Conservation (phyloP, 2,113 vertebrate genomes). For the Casuarius casuarius region DNA sequence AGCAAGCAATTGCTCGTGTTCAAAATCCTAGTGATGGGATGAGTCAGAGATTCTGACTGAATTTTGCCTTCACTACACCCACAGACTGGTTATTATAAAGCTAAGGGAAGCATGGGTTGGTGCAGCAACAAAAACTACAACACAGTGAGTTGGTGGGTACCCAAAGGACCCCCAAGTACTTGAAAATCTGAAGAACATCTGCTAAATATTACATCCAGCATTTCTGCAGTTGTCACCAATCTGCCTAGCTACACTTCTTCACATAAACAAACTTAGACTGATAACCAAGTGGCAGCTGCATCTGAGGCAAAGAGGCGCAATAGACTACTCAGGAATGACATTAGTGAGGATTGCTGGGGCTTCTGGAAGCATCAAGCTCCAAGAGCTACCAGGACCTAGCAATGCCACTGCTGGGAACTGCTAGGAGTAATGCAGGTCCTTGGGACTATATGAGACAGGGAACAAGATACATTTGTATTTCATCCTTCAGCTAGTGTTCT, state of each 20-base stretch:
- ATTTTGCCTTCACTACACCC: slow-evolving; percentile 66
- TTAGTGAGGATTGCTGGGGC: fast-evolving
- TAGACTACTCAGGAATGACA: not conserved
- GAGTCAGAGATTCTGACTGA: slow-evolving; percentile 69
- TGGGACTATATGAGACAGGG: not conserved
- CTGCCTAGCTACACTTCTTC: not conserved
- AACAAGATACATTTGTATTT: not conserved
- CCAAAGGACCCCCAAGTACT: not conserved
- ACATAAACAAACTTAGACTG: not conserved
- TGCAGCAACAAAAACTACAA: slow-evolving; percentile 18
- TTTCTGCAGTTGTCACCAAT: not conserved
- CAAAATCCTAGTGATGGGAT: slow-evolving; percentile 58
- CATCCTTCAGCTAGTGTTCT: not conserved
- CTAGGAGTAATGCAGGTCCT: not conserved
- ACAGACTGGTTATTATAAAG: slow-evolving; percentile 63
- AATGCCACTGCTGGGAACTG: not conserved
- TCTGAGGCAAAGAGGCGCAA: not conserved
- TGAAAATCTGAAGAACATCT: not conserved
- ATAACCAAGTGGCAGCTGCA: not conserved
- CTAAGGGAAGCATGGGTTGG: slow-evolving; percentile 3
- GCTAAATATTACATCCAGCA: not conserved
- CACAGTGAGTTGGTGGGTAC: not conserved
- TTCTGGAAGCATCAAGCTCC: not conserved
- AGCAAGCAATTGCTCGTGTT: slow-evolving; percentile 63
- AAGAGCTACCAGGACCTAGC: not conserved